Evolutionary conservation across 2,113 vertebrate species (phyloP).

Genomic region (Cisticola juncidis): DNA sequence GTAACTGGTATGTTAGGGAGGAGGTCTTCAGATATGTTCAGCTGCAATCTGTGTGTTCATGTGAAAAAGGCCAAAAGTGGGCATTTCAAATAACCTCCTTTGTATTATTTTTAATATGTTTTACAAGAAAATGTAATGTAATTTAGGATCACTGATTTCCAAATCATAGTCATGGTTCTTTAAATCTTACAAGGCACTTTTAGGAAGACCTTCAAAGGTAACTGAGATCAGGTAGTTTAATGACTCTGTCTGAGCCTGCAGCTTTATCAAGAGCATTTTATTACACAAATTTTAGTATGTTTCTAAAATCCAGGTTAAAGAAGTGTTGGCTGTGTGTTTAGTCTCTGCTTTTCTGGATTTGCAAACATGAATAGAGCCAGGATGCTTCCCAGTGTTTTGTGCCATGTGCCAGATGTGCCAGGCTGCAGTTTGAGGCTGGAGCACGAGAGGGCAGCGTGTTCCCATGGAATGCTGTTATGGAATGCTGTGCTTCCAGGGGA

Average conservation of each 20-base stretch:
- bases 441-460: slow-evolving; percentile 47
- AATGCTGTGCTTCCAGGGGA: not conserved
- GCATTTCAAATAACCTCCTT: not conserved
- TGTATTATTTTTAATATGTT: not conserved
- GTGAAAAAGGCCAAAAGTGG: not conserved
- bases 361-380: rapidly evolving
- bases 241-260: not conserved
- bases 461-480: not conserved
- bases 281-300: not conserved
- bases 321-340: not conserved
- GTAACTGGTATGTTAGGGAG: not conserved
- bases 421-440: not conserved
- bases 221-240: not conserved
- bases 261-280: not conserved
- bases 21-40: rapidly evolving
- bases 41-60: not conserved
- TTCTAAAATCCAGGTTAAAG: not conserved
- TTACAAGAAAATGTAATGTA: not conserved
- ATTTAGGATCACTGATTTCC: not conserved
- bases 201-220: not conserved
- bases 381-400: rapidly evolving
- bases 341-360: not conserved
- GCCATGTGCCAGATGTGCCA: rapidly evolving
- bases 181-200: not conserved
- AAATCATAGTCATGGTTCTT: not conserved